phyloP scores from a whole-genome alignment of 2,797 vertebrate genomes.

The Philypnodon macrostomus region DNA sequence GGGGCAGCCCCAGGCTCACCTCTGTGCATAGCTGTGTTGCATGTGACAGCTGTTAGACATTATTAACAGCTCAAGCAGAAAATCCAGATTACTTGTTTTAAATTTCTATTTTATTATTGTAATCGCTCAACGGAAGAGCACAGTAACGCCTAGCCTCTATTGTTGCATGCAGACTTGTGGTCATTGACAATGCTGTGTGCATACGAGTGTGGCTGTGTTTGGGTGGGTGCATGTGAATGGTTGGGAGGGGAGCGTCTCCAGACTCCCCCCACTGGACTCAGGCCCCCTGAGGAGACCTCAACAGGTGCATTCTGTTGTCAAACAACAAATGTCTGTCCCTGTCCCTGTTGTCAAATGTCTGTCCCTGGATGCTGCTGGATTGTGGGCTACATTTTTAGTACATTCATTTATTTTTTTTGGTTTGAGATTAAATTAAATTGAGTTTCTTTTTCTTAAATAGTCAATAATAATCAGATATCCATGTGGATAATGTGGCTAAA shows the following conservation, averaged over 20 bases:
- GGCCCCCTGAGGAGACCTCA: constrained; percentile 60
- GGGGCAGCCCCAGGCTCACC: constrained; percentile 66
- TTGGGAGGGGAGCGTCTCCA: constrained; percentile 38
- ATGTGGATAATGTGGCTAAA: too few relatives aligned
- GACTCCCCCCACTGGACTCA: constrained; percentile 42
- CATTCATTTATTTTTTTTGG: too few relatives aligned
- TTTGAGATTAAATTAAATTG: too few relatives aligned
- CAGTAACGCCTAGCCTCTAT: constrained; percentile 57
- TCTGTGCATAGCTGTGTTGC: constrained; percentile 54
- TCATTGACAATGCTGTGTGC: constrained; percentile 40
- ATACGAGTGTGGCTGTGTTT: constrained; percentile 37
- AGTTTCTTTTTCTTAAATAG: too few relatives aligned
- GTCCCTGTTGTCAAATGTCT: too few relatives aligned
- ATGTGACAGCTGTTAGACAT: constrained; percentile 78
- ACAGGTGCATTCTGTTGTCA: constrained; percentile 77
- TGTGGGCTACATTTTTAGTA: too few relatives aligned
- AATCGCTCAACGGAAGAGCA: constrained; percentile 62
- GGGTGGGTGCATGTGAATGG: constrained; percentile 27
- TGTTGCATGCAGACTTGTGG: constrained; percentile 59
- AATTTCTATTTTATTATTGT: constrained; percentile 76
- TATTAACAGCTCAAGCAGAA: constrained; percentile 78
- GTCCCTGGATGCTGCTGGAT: too few relatives aligned
- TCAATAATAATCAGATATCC: too few relatives aligned
- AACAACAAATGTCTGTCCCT: constrained; percentile 57
- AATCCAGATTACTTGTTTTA: constrained; percentile 80